phyloP scores from a whole-genome alignment of 2,888 invertebrate genomes.

The Eupelmus urozonus region DNA sequence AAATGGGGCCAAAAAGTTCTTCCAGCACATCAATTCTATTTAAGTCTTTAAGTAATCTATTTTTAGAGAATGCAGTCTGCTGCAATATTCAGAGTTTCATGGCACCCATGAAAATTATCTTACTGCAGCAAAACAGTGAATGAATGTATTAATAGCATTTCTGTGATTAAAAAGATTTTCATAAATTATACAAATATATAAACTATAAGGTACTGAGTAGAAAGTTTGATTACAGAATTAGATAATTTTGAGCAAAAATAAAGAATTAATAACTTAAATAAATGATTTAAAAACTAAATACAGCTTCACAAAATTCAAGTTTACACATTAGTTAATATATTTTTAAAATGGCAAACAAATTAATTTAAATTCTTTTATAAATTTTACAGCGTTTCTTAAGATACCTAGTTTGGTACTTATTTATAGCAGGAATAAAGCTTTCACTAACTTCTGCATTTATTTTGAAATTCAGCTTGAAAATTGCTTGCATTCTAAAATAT shows the following conservation, averaged over 20 bases:
- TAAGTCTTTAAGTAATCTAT: conserved; percentile 58
- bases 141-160: conserved; percentile 36
- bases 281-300: not conserved
- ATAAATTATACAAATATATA: not conserved
- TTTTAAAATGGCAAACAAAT: not conserved
- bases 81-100: conserved; percentile 50
- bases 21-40: conserved; percentile 57
- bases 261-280: conserved; percentile 2
- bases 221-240: not conserved
- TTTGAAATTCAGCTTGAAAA: conserved; percentile 34
- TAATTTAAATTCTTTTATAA: not conserved
- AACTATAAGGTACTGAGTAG: not conserved
- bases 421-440: conserved; percentile 37
- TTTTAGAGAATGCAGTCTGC: conserved; percentile 55
- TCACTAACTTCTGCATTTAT: conserved; percentile 15
- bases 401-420: conserved; percentile 19
- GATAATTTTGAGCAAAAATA: conserved; percentile 3
- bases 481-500: too few relatives aligned
- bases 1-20: conserved; percentile 45
- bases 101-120: conserved; percentile 49
- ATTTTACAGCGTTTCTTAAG: not conserved
- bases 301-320: not conserved
- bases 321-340: not conserved
- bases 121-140: conserved; percentile 36
- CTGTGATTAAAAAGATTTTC: conserved; percentile 8